Conservation (phyloP, 1,140 invertebrate genomes). For the Bombus impatiens region DNA sequence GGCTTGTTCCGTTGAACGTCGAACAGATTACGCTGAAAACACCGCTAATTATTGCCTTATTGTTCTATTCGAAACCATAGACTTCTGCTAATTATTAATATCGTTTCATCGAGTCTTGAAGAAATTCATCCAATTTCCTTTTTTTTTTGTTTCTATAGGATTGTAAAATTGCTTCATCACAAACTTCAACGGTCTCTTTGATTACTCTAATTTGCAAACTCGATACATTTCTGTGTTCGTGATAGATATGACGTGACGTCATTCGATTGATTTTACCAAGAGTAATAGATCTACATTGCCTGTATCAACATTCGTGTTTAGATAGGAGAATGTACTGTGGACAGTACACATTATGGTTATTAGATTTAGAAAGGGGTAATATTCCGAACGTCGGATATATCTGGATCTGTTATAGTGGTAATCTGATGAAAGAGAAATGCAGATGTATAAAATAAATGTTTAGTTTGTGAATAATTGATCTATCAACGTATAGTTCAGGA, state of each 20-base stretch:
- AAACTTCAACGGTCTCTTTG: too few relatives aligned
- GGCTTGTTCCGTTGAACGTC: conserved; percentile 6
- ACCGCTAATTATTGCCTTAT: neutral
- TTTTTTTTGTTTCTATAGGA: too few relatives aligned
- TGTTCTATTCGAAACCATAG: neutral
- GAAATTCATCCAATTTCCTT: too few relatives aligned
- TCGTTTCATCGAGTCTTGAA: neutral
- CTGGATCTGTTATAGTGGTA: neutral
- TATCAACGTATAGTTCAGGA: neutral
- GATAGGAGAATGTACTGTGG: neutral
- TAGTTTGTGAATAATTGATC: too few relatives aligned
- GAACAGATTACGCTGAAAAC: neutral
- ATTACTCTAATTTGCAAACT: neutral
- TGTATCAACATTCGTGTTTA: neutral
- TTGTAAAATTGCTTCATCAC: neutral
- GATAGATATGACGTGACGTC: neutral
- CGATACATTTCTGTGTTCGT: neutral
- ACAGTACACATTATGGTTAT: neutral
- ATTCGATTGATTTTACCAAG: neutral
- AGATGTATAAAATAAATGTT: too few relatives aligned
- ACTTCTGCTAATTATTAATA: neutral
- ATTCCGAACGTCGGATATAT: neutral
- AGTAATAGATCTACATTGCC: neutral
- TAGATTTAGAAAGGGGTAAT: neutral
- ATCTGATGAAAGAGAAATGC: neutral